Conservation (phyloP, 2,888 invertebrate species). For the Pollenia labialis region DNA sequence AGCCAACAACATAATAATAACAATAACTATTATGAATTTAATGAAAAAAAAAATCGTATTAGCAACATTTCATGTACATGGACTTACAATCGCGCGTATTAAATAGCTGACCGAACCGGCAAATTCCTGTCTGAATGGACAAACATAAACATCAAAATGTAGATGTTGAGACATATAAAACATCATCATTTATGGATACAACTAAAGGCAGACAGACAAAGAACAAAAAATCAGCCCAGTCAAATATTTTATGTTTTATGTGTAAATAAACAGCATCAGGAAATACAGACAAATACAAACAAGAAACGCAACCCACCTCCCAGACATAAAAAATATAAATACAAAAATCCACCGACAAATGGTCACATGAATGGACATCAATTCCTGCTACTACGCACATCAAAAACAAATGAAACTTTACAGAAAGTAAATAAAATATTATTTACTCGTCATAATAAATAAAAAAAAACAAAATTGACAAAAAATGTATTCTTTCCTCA, state of each 20-base stretch:
- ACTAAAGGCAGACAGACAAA: conserved; percentile 3
- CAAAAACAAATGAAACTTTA: not conserved
- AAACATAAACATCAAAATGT: conserved; percentile 56
- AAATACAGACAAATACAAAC: conserved; percentile 40
- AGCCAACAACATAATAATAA: conserved; percentile 4
- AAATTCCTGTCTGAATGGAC: not conserved
- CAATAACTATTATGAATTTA: conserved; percentile 39
- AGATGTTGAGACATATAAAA: conserved; percentile 37
- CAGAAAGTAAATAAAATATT: not conserved
- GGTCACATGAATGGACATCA: conserved; percentile 39
- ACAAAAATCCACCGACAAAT: conserved; percentile 25
- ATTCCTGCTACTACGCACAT: conserved; percentile 7
- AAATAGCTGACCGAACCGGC: no score
- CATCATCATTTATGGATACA: conserved; percentile 46
- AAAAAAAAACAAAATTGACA: not conserved
- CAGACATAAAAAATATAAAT: not conserved
- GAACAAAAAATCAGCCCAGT: conserved; percentile 27
- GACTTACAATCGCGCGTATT: not conserved
- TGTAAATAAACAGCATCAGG: conserved; percentile 54
- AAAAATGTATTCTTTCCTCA: conserved; percentile 16
- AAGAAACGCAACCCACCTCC: not conserved
- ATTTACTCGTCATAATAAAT: conserved; percentile 7
- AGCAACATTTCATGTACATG: conserved; percentile 19
- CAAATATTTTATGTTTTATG: conserved; percentile 60
- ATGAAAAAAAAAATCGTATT: conserved; percentile 37